These are phyloP conservation scores for Tolmerus cingulatus DNA, from an alignment of 2,888 invertebrate genomes.

Conservation along the genomic window DNA sequence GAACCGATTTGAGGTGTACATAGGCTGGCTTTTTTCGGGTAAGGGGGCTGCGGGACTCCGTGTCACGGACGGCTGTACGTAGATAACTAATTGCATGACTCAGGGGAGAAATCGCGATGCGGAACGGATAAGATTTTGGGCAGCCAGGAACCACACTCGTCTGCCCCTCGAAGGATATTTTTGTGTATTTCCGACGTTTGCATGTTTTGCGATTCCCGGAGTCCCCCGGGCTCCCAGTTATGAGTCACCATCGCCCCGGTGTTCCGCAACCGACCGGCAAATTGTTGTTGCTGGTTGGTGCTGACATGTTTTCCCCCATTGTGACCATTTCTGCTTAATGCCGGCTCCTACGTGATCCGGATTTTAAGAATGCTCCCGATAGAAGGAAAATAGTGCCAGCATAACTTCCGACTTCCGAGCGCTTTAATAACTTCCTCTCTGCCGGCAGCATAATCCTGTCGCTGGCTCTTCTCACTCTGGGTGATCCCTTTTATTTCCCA, in stretches of 20 bases:
- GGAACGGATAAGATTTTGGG: constrained; percentile 4
- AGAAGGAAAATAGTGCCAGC: not conserved
- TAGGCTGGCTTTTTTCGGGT: not conserved
- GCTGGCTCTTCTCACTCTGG: not conserved
- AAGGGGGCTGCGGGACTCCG: not conserved
- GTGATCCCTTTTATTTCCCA: not conserved
- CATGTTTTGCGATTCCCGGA: constrained; percentile 24
- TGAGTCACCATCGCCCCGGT: constrained; percentile 7
- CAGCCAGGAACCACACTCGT: constrained; percentile 1
- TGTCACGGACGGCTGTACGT: not conserved
- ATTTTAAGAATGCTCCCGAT: not conserved
- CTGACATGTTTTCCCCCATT: constrained; percentile 9
- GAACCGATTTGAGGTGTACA: not conserved
- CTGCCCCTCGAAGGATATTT: not conserved
- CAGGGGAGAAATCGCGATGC: constrained; percentile 13
- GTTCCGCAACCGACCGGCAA: not conserved
- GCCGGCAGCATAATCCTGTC: not conserved
- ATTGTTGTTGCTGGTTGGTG: not conserved
- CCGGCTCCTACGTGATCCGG: constrained; percentile 24
- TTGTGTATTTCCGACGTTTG: constrained; percentile 12
- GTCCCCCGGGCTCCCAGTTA: not conserved
- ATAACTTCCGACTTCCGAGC: not conserved
- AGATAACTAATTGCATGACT: constrained; percentile 36
- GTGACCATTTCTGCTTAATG: constrained; percentile 22
- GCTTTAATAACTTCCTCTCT: not conserved